These are phyloP conservation scores for Fabriciana adippe DNA, from an alignment of 2,888 invertebrate genomes.

Conservation along the genomic window DNA sequence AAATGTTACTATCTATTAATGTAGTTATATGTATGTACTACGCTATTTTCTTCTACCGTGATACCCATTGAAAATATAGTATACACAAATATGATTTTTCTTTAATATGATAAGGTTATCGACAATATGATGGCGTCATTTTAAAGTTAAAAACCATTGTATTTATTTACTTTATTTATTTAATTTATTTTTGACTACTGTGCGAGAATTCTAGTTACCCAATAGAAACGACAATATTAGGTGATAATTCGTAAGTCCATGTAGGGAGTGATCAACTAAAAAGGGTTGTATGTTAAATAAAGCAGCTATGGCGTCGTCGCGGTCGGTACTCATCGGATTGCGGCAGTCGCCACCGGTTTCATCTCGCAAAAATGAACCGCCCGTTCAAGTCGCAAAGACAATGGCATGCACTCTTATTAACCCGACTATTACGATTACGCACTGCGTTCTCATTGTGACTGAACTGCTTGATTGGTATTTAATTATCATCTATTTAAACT, in stretches of 20 bases:
- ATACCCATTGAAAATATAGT: too few species aligned
- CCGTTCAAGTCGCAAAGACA: slow-evolving; percentile 41
- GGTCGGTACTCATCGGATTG: slow-evolving; percentile 42
- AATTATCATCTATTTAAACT: slow-evolving; percentile 8
- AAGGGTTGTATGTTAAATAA: slow-evolving; percentile 53
- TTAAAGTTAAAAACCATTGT: not conserved
- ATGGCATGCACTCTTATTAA: slow-evolving; percentile 61
- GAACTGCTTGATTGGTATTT: slow-evolving; percentile 27
- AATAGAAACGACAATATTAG: slow-evolving; percentile 27
- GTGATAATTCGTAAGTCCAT: slow-evolving; percentile 57
- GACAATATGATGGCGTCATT: too few species aligned
- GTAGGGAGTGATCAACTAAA: slow-evolving; percentile 50
- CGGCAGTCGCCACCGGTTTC: slow-evolving; percentile 47
- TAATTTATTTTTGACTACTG: not conserved
- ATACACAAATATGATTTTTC: too few species aligned
- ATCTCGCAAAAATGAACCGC: slow-evolving; percentile 34
- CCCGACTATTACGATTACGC: slow-evolving; percentile 47
- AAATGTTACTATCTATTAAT: too few species aligned
- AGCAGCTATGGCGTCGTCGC: slow-evolving; percentile 35
- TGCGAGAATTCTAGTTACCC: slow-evolving; percentile 9
- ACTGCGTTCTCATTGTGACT: slow-evolving; percentile 35
- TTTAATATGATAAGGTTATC: too few species aligned
- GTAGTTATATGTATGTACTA: too few species aligned
- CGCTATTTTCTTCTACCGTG: too few species aligned
- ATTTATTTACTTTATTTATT: not conserved